Evolutionary conservation across 2,797 vertebrate genomes (phyloP).

Genomic region (Cygnus olor): DNA sequence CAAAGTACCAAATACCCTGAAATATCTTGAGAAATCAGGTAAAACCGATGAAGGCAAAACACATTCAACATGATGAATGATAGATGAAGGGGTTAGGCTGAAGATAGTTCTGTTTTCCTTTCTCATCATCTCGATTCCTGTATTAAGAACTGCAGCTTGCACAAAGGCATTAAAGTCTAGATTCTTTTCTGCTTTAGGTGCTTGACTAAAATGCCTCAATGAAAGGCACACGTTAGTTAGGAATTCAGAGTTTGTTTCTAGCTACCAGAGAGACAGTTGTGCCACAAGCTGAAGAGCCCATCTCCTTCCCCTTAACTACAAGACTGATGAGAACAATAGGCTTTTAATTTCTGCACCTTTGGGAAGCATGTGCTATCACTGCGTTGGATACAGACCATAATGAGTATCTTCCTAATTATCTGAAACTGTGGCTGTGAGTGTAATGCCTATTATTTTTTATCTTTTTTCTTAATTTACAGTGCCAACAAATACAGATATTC

Average conservation of each 20-base stretch:
- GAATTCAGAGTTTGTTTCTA: not conserved
- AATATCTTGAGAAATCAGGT: not conserved
- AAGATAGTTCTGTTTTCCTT: not conserved
- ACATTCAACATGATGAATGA: not conserved
- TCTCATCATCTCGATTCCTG: not conserved
- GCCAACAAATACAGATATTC: slow-evolving; percentile 43
- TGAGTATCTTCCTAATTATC: not conserved
- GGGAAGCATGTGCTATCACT: accelerated
- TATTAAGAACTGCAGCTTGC: not conserved
- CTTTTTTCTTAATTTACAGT: slow-evolving; percentile 55
- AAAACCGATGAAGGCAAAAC: not conserved
- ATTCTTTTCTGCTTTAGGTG: not conserved
- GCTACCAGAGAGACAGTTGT: not conserved
- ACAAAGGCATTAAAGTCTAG: not conserved
- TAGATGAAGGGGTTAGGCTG: not conserved
- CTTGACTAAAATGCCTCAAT: not conserved
- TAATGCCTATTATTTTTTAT: not conserved
- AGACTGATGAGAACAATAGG: not conserved
- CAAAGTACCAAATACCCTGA: not conserved
- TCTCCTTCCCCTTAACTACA: not conserved
- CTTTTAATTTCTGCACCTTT: not conserved
- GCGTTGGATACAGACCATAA: not conserved
- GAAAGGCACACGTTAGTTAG: not conserved
- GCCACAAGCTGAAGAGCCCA: not conserved
- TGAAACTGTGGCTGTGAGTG: not conserved